Conservation (phyloP, 2,888 invertebrate species). For the Lypha dubia region DNA sequence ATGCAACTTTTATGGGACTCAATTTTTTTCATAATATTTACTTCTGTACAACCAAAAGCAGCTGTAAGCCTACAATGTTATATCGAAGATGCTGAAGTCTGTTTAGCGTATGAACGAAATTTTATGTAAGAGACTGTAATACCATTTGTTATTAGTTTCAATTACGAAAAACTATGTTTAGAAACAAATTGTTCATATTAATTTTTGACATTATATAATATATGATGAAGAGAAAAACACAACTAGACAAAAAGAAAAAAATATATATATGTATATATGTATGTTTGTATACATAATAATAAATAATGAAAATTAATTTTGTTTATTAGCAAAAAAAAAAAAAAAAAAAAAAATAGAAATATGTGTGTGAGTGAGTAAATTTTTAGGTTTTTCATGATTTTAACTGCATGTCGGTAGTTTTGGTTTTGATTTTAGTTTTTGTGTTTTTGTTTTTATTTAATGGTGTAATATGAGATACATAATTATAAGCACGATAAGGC, state of each 20-base stretch:
- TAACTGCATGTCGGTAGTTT: conserved; percentile 37
- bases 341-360: background rate
- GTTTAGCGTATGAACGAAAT: background rate
- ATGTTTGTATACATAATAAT: too few species aligned
- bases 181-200: conserved; percentile 59
- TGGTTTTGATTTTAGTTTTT: too few species aligned
- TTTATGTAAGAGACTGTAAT: background rate
- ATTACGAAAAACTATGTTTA: conserved; percentile 34
- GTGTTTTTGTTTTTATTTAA: conserved; percentile 12
- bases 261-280: too few species aligned
- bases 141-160: background rate
- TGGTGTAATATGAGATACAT: conserved; percentile 64
- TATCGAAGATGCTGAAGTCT: too few species aligned
- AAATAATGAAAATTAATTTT: conserved; percentile 48
- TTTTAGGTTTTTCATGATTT: conserved; percentile 37
- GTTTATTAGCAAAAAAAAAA: conserved; percentile 37
- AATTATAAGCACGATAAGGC: conserved; percentile 63
- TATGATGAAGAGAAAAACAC: conserved; percentile 25
- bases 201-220: conserved; percentile 57
- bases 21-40: too few species aligned
- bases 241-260: conserved; percentile 13
- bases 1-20: too few species aligned
- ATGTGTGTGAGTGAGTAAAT: conserved; percentile 46
- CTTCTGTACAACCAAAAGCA: too few species aligned
- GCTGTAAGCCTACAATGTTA: too few species aligned